A percentile compares a stretch with the other conserved stretches of the same genome.
Evolutionary conservation across 2,113 vertebrate species (phyloP).

Genomic region (Lagopus muta): DNA sequence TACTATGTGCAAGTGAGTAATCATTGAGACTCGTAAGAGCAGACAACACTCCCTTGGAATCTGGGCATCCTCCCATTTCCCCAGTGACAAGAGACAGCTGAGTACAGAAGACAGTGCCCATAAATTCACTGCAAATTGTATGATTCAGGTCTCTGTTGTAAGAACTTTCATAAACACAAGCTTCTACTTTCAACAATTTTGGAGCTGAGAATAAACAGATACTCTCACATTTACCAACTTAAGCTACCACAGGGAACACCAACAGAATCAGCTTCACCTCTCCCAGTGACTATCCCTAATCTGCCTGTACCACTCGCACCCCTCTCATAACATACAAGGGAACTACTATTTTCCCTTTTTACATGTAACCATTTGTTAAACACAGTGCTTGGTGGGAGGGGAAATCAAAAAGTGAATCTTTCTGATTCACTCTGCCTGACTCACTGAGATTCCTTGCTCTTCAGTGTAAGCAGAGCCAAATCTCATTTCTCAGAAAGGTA

Average conservation of each 20-base stretch:
- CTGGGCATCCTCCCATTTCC: constrained; percentile 56
- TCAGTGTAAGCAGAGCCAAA: neutral
- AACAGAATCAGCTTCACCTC: neutral
- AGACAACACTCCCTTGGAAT: constrained; percentile 29
- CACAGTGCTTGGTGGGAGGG: neutral
- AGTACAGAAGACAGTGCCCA: constrained; percentile 46
- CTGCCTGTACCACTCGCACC: neutral
- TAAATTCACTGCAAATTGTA: constrained; percentile 52
- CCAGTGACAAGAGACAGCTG: constrained; percentile 40
- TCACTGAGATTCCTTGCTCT: neutral
- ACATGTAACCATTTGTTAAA: constrained; percentile 25
- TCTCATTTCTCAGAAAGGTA: constrained; percentile 5
- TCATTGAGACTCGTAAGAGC: neutral
- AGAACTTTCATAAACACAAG: constrained; percentile 58
- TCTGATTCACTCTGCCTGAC: constrained; percentile 24
- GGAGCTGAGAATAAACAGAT: constrained; percentile 56
- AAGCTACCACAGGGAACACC: constrained; percentile 16
- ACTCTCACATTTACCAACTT: constrained; percentile 35
- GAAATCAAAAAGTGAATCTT: neutral
- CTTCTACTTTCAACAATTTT: constrained; percentile 57
- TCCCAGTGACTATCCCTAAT: neutral
- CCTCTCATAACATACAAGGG: neutral
- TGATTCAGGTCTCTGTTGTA: constrained; percentile 62
- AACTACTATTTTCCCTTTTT: neutral
- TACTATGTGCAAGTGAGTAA: neutral